Evolutionary conservation across 2,888 invertebrate genomes (phyloP).

Genomic region (Oscheius sp.): DNA sequence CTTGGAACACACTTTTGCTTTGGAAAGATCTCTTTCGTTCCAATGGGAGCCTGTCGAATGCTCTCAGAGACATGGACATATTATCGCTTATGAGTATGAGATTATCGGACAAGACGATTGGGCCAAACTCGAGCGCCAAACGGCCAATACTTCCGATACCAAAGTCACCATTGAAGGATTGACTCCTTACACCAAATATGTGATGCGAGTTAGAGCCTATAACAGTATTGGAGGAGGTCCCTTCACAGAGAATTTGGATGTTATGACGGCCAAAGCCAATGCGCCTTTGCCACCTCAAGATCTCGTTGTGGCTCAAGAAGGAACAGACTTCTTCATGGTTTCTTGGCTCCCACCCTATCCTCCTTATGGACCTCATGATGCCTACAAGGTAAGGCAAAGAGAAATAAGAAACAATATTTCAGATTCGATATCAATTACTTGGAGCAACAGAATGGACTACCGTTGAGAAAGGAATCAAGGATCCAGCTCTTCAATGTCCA

Average conservation of each 20-base stretch:
- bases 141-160: constrained; percentile 68
- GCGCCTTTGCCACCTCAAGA: constrained; percentile 70
- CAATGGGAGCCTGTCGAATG: constrained; percentile 68
- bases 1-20: constrained; percentile 65
- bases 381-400: constrained; percentile 53
- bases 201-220: constrained; percentile 68
- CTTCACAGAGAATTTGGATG: constrained; percentile 70
- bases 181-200: constrained; percentile 70
- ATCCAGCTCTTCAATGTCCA: constrained; percentile 63
- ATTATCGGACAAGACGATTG: constrained; percentile 70
- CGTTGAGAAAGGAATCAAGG: constrained; percentile 60
- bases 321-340: constrained; percentile 69
- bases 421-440: constrained; percentile 63
- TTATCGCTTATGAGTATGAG: constrained; percentile 70
- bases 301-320: constrained; percentile 67
- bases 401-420: background rate
- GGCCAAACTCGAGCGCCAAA: constrained; percentile 70
- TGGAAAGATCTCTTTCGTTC: constrained; percentile 63
- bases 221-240: constrained; percentile 70
- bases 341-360: constrained; percentile 71
- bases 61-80: constrained; percentile 69
- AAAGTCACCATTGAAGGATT: constrained; percentile 68
- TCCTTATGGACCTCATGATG: constrained; percentile 70
- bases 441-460: constrained; percentile 59
- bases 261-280: constrained; percentile 68